These are phyloP conservation scores for Tanaodytes sp. DNA, from an alignment of 2,888 invertebrate species.

Conservation along the genomic window DNA sequence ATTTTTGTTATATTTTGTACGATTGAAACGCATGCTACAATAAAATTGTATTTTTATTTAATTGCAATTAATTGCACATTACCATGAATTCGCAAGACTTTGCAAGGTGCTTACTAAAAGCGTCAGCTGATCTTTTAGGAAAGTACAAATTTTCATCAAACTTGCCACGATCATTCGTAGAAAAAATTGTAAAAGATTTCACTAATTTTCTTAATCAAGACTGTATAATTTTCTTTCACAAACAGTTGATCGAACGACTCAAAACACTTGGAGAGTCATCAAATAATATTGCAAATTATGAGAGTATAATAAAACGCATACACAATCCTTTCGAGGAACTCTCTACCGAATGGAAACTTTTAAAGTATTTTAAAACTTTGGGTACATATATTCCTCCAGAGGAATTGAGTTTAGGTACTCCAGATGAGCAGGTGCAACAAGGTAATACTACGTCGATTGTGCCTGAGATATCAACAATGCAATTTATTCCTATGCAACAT, in stretches of 20 bases:
- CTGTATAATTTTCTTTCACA: neutral
- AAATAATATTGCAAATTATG: conserved; percentile 9
- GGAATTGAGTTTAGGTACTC: conserved; percentile 1
- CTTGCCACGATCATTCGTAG: conserved; percentile 12
- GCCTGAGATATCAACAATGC: too few relatives aligned
- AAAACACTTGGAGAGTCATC: conserved; percentile 14
- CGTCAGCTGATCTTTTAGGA: too few relatives aligned
- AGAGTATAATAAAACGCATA: conserved; percentile 5
- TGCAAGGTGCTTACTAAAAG: too few relatives aligned
- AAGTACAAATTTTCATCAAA: conserved; percentile 6
- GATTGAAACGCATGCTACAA: too few relatives aligned
- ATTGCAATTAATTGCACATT: too few relatives aligned
- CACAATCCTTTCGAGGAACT: conserved; percentile 12
- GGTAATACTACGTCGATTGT: too few relatives aligned
- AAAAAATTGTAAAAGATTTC: conserved; percentile 11
- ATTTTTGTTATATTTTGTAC: too few relatives aligned
- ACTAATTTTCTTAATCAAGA: conserved; percentile 13
- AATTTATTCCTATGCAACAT: conserved; percentile 30
- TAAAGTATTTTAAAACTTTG: conserved; percentile 15
- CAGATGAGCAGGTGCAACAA: too few relatives aligned
- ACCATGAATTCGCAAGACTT: too few relatives aligned
- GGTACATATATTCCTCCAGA: conserved; percentile 14
- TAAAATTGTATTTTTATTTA: too few relatives aligned
- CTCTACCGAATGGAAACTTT: conserved; percentile 3
- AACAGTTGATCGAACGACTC: conserved; percentile 10